A percentile compares a stretch with the other conserved stretches of the same genome.
Conservation (phyloP, 2,888 invertebrate genomes). For the Plebejus anna region DNA sequence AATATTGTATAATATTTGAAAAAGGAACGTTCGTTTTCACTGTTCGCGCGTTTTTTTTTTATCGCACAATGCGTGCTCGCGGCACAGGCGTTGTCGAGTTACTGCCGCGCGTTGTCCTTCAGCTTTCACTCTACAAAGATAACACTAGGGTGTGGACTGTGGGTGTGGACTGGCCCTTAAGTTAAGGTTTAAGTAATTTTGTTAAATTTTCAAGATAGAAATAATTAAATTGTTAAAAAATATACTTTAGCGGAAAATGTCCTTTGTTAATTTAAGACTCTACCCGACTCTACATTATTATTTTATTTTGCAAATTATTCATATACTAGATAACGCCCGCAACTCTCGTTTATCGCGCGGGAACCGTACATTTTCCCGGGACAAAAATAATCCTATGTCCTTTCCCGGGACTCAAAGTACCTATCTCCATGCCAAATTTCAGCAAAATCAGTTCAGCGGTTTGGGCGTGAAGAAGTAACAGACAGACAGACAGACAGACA, state of each 20-base stretch:
- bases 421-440: too few relatives aligned
- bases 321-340: too few relatives aligned
- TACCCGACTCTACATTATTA: neutral
- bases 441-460: too few relatives aligned
- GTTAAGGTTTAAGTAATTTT: neutral
- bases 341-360: too few relatives aligned
- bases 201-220: neutral
- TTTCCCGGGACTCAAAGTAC: too few relatives aligned
- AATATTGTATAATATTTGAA: conserved; percentile 44
- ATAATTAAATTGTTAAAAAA: neutral
- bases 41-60: conserved; percentile 41
- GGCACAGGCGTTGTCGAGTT: conserved; percentile 46
- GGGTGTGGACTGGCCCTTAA: conserved; percentile 19
- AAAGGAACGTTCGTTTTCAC: conserved; percentile 57
- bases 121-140: conserved; percentile 65
- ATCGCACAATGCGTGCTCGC: conserved; percentile 42
- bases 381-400: too few relatives aligned
- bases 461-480: too few relatives aligned
- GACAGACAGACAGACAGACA: too few relatives aligned
- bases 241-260: neutral
- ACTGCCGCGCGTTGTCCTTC: conserved; percentile 64
- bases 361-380: too few relatives aligned
- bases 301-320: too few relatives aligned
- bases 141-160: conserved; percentile 43
- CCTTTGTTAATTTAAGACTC: neutral